phyloP scores from a whole-genome alignment of 2,888 invertebrate genomes.

The Tortricodes alternella region DNA sequence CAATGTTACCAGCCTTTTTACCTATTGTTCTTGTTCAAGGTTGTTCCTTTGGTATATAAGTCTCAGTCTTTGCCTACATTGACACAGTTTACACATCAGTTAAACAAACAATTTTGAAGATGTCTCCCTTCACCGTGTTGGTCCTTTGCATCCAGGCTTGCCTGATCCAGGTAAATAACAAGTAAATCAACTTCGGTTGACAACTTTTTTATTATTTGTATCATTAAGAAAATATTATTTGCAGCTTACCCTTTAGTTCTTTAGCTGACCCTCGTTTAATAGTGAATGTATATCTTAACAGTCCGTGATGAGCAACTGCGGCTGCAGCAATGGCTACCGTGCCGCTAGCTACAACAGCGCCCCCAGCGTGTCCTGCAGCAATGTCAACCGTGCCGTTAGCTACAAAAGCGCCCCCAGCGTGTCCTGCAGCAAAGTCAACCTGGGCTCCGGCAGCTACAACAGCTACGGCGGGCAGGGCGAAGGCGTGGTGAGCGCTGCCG shows the following conservation, averaged over 20 bases:
- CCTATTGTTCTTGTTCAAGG: neutral
- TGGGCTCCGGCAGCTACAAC: neutral
- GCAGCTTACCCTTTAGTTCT: no score
- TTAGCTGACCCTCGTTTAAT: neutral
- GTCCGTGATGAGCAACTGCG: constrained; percentile 1
- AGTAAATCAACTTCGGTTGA: no score
- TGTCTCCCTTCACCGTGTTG: constrained; percentile 47
- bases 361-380: neutral
- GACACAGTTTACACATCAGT: neutral
- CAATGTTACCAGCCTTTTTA: neutral
- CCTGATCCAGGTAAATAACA: constrained; percentile 44
- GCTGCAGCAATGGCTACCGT: neutral
- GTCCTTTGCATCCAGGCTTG: constrained; percentile 46
- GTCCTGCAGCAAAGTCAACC: neutral
- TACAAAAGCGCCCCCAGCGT: no score
- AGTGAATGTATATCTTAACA: neutral
- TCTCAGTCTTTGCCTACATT: no score
- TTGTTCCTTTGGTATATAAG: neutral
- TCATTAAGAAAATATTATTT: no score
- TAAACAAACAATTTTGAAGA: constrained; percentile 28
- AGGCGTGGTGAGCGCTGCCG: neutral
- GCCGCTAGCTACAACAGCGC: neutral
- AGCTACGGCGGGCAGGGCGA: constrained; percentile 1
- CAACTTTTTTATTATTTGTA: no score
- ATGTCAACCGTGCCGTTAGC: neutral